Conservation (phyloP, 2,113 vertebrate genomes). For the Neogale vison region DNA sequence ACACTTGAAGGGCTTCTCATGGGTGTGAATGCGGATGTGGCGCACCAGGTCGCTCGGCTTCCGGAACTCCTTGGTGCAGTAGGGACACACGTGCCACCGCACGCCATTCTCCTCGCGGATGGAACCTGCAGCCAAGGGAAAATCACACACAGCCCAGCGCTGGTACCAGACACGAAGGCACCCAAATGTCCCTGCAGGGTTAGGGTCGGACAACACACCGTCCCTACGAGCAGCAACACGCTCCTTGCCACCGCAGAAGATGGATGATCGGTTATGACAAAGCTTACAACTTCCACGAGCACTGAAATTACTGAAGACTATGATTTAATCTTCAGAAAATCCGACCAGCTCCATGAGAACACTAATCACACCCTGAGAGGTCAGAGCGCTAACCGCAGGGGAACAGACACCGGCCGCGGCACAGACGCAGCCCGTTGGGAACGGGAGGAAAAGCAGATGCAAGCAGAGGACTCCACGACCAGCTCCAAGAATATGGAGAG, state of each 20-base stretch:
- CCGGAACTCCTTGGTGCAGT: constrained; percentile 98
- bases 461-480: neutral
- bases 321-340: neutral
- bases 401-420: accelerated
- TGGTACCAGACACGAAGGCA: accelerated
- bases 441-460: accelerated
- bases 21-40: constrained; percentile 98
- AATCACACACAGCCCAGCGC: neutral
- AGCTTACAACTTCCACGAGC: neutral
- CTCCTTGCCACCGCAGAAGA: neutral
- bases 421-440: no score
- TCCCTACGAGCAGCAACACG: accelerated
- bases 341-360: neutral
- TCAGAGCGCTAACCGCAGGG: neutral
- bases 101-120: constrained; percentile 96
- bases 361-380: neutral
- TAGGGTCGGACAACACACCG: accelerated
- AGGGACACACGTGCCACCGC: constrained; percentile 97
- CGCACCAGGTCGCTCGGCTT: constrained; percentile 98
- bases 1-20: constrained; percentile 99
- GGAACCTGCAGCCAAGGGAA: constrained; percentile 87
- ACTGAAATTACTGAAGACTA: no score
- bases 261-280: neutral
- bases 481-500: neutral
- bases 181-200: accelerated